These are phyloP conservation scores for Syrrhaptes paradoxus DNA, from an alignment of 2,113 vertebrate genomes.

Conservation along the genomic window DNA sequence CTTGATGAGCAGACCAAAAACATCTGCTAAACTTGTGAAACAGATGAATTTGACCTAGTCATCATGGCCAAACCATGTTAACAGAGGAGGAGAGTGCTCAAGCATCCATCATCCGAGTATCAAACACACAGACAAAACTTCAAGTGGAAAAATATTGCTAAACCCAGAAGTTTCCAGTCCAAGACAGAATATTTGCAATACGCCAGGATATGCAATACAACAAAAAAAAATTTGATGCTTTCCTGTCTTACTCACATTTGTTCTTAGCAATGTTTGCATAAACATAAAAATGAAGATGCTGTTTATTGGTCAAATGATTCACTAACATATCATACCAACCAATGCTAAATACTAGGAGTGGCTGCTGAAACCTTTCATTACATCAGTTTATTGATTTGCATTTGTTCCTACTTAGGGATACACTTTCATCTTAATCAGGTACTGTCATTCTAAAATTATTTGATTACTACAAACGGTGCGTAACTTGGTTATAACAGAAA, in stretches of 20 bases:
- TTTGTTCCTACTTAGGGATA: background rate
- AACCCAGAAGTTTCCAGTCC: background rate
- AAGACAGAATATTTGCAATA: background rate
- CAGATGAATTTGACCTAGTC: background rate
- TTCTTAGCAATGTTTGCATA: background rate
- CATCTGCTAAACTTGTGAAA: background rate
- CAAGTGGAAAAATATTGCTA: background rate
- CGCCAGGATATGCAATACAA: background rate
- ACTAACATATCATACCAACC: background rate
- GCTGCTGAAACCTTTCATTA: background rate
- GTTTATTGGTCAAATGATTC: background rate
- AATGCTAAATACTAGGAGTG: background rate
- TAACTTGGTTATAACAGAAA: background rate
- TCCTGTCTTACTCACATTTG: background rate
- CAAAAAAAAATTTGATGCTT: background rate
- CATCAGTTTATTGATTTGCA: background rate
- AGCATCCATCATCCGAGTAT: background rate
- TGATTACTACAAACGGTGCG: background rate
- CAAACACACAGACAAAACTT: background rate
- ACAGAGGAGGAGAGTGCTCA: background rate
- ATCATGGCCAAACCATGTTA: background rate
- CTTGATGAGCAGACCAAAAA: background rate
- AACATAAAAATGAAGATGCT: background rate
- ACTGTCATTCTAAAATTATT: background rate
- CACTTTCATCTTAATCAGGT: background rate